Base-by-base conservation (phyloP, 2,888 invertebrate species). In the Agriopis aurantiaria region DNA sequence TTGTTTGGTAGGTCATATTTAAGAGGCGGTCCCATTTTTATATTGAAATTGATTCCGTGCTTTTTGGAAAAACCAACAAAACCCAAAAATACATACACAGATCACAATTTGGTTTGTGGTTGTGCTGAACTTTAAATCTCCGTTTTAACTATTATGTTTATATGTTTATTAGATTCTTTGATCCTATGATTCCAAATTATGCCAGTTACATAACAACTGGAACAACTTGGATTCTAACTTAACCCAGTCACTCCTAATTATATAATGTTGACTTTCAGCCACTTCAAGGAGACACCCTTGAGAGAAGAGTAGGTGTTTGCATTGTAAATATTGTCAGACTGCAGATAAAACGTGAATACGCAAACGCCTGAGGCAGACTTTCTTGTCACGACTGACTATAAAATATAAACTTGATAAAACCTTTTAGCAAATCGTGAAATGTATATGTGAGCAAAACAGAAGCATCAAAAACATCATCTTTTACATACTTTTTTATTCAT, bases 321-420 rank as follows among this genome's bases (percentile, higher is more conserved):
- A 55, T 14, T 46, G 55, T 63, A 53, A 63, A 63, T 41, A 55
- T 63, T 62, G 23, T 55, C 41, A 46, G 33, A 43, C 23, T 63
- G 33, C 62, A 55, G 46, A 53, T 63, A 55, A 33, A 53, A 63
- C 23, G 40, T 60, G 49, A 53, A 63, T 55, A 63, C 45, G n/a
- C 33, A 53, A 55, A 23, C 43, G 43, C 41, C 14, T 23, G 40
- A 14, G 8, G 9, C 40, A 60, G 40, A 60, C 49, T 49, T 60
- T 60, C 60, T 60, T 60, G 60, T 60, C 60, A 60, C 48, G 41
- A 23, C 11, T 60, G 49, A 7, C 49, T 51, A 49, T 49, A 60
- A 60, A 51, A 23, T n/a, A 48, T 46, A 60, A 46, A 40, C 48
- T 60, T 49, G 40, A 60, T 60, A 60, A 60, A 40, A 60, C 12